Base-by-base conservation (phyloP, 2,797 vertebrate genomes). In the Rhynchotus rufescens region DNA sequence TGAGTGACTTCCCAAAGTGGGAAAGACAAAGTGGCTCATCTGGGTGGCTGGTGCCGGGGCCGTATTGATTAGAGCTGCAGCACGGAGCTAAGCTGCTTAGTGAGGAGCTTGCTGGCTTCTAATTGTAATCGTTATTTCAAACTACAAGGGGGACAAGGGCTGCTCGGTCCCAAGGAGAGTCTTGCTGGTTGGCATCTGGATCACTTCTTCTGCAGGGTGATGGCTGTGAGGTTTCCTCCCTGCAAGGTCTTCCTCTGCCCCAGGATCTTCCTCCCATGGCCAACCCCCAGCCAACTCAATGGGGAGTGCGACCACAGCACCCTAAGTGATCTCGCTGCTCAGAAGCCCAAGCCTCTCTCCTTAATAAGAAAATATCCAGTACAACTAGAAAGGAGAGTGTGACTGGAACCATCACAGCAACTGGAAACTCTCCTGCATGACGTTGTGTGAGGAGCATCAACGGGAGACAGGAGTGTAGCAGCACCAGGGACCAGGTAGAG, bases 41-140 rank as follows among this genome's bases (percentile, higher is more conserved):
- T 64, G 90, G 79, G 5, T 3, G 20, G 26, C 0, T 4, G 11
- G 34, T 32, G 86, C 91, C 20, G 84, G 81, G 56, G 76, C 73
- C 0, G 1, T 5, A 91, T 93, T 14, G 72, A 95, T 94, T 6
- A 42, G 64, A 75, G 80, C 38, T 2, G 62, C 2, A 0, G 91
- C 95, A 85, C 79, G 74, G 61, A 20, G 68, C 1, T 51, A 52
- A 30, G 66, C 4, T 3, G 17, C 51, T 49, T 14, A 60, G 86
- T 21, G 5, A 0, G 0, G 64, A 52, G 72, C 60, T 66, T 1
- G 36, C 4, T 67, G 49, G 80, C 21, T 9, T 92, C 92, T 91
- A 94, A 94, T 90, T 93, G 93, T 91, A 21, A 3, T 28, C 82
- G 34, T 91, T 57, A 66, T 79, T 85, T 47, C 90, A 67, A 76